These are phyloP conservation scores for Cynopterus brachyotis DNA, from an alignment of 2,113 vertebrate genomes.

Conservation along the genomic window DNA sequence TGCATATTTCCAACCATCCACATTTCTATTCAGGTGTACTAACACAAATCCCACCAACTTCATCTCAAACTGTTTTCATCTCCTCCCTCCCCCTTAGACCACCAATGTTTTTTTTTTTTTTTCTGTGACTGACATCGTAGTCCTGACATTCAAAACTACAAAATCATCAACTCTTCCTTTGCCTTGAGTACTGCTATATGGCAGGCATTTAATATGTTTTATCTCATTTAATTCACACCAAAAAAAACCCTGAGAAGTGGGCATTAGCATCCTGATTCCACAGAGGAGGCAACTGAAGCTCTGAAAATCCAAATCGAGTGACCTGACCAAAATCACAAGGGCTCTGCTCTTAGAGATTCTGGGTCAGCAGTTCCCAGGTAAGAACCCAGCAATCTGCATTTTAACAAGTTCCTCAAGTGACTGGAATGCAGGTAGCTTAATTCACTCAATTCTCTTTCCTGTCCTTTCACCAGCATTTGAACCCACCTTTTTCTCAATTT, in stretches of 20 bases:
- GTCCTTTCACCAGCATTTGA: neutral
- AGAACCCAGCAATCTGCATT: neutral
- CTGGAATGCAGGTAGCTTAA: neutral
- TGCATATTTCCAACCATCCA: neutral
- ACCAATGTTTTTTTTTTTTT: neutral
- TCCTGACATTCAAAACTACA: neutral
- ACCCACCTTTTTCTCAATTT: neutral
- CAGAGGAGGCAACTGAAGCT: neutral
- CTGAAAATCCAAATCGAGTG: neutral
- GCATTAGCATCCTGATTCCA: neutral
- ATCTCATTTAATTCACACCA: neutral
- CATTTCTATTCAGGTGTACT: neutral
- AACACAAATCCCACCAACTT: no score
- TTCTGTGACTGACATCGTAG: neutral
- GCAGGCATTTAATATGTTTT: neutral
- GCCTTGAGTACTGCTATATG: neutral
- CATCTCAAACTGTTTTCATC: neutral
- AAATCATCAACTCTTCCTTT: neutral
- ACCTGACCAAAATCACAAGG: neutral
- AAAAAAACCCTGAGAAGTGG: neutral
- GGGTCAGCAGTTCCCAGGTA: no score
- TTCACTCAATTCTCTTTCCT: neutral
- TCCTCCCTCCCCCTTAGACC: neutral
- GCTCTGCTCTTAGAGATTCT: neutral
- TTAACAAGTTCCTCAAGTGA: neutral